These are phyloP conservation scores for Spea multiplicata DNA, from an alignment of 2,113 vertebrate species.

Conservation along the genomic window DNA sequence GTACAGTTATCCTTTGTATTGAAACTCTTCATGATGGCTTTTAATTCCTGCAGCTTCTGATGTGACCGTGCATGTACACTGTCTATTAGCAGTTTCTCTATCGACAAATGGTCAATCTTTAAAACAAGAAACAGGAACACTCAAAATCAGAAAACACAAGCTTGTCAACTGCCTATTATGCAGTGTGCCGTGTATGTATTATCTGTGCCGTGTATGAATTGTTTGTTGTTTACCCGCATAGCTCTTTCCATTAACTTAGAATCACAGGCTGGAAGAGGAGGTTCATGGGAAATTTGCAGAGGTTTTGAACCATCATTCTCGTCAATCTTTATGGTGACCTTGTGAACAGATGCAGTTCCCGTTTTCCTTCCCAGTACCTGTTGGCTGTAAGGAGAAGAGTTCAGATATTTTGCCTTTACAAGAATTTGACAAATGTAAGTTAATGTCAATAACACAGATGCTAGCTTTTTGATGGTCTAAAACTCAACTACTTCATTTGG, in stretches of 20 bases:
- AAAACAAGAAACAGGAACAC: constrained; percentile 47
- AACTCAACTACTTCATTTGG: no score
- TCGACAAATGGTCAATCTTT: constrained; percentile 94
- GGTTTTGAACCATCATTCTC: constrained; percentile 94
- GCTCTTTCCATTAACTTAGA: constrained; percentile 94
- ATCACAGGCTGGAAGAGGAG: constrained; percentile 90
- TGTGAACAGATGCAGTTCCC: constrained; percentile 89
- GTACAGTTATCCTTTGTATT: constrained; percentile 90
- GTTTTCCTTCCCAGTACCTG: constrained; percentile 95
- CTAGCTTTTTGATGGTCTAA: no score
- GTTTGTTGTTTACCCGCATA: constrained; percentile 78
- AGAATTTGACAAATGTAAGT: background rate
- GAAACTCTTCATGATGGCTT: constrained; percentile 87
- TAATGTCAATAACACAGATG: background rate
- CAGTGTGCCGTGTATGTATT: background rate
- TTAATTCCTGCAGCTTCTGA: constrained; percentile 97
- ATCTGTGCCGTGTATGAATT: background rate
- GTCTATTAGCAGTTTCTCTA: constrained; percentile 97
- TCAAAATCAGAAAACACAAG: background rate
- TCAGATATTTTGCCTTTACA: background rate
- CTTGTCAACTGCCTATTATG: background rate
- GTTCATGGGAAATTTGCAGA: constrained; percentile 95
- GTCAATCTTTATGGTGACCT: constrained; percentile 95
- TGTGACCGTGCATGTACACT: constrained; percentile 93
- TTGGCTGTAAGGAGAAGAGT: constrained; percentile 72